phyloP scores from a whole-genome alignment of 1,140 invertebrate genomes.

The Hylaeus anthracinus region DNA sequence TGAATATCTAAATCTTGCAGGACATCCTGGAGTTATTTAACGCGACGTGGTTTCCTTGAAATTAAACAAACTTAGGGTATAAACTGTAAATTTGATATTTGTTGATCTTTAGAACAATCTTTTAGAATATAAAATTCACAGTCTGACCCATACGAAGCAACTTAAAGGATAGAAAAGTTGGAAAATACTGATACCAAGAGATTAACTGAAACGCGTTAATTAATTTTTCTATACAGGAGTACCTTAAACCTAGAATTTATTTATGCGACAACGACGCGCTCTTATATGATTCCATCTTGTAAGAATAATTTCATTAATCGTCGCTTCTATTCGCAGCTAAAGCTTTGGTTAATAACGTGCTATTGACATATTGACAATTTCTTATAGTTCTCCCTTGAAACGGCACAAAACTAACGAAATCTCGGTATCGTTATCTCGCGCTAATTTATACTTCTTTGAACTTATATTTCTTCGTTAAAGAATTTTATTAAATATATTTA shows the following conservation, averaged over 20 bases:
- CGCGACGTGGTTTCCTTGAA: too few species aligned
- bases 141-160: too few species aligned
- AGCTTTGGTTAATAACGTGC: constrained; percentile 63
- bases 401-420: constrained; percentile 43
- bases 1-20: too few species aligned
- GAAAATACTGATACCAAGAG: constrained; percentile 1
- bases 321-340: constrained; percentile 58
- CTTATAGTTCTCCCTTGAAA: constrained; percentile 32
- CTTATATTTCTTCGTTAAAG: constrained; percentile 41
- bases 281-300: constrained; percentile 53
- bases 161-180: neutral
- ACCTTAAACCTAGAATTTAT: constrained; percentile 56
- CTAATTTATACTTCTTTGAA: constrained; percentile 58
- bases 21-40: too few species aligned
- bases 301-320: constrained; percentile 68
- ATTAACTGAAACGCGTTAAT: neutral
- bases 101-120: too few species aligned
- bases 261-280: constrained; percentile 32
- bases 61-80: neutral
- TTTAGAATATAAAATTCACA: too few species aligned
- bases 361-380: constrained; percentile 66
- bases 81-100: too few species aligned
- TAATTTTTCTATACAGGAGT: constrained; percentile 32
- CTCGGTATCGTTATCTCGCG: constrained; percentile 35
- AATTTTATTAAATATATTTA: constrained; percentile 58